Base-by-base conservation (phyloP, 2,797 vertebrate genomes). In the Oophaga sylvatica region DNA sequence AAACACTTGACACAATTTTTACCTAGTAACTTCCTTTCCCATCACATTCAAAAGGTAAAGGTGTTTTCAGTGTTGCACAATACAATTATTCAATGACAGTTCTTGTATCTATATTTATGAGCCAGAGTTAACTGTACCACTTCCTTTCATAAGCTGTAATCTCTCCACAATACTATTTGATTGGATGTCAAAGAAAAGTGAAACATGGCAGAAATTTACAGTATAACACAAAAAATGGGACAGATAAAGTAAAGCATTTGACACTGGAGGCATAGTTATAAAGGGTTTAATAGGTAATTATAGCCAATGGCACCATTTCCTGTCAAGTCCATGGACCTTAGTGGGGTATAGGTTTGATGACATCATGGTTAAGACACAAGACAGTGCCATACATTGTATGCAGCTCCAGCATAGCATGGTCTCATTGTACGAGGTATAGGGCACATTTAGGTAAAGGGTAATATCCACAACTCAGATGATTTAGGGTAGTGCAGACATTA, bases 21-120 rank as follows among this genome's bases (percentile, higher is more conserved):
- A 53, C 20, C 22, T n/a, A 29, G 29, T 62, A 35, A 45, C 12
- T 56, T 68, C 45, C 67, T 86, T 60, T 26, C 59, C n/a, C 11
- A n/a, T 88, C 35, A 83, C 81, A 80, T 78, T 87, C 29, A 60
- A 16, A 41, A 41, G 35, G 35, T 41, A 41, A 41, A 70, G 67
- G 73, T 82, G n/a, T 83, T 87, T 83, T 26, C 35, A 19, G 5
- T 48, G 80, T 87, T 87, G 45, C 65, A 59, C 81, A 83, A 83
- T 59, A 53, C 35, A 48, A 26, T 59, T 56, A 75, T 79, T 62
- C 11, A 79, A 79, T 70, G 48, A 79, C 53, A 59, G 45, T 77
- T 65, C 80, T 35, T 80, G 65, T 45, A 59, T 81, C 45, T 67
- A 81, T 76, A 80, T 57, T 65, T 67, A 76, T 67, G 73, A 56